Conservation (phyloP, 2,797 vertebrate species). For the Channallabes apus region DNA sequence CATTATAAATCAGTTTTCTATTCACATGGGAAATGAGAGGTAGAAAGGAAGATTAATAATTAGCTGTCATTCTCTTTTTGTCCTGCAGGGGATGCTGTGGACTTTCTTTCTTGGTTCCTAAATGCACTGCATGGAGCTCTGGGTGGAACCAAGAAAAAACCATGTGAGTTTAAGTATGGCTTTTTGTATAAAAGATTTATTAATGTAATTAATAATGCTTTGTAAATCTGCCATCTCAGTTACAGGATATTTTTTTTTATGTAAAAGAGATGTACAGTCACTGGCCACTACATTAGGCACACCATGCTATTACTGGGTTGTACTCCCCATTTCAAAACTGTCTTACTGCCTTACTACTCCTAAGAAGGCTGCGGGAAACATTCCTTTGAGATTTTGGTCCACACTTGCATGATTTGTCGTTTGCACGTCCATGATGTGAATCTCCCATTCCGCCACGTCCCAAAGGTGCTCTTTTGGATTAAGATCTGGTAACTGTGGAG, state of each 20-base stretch:
- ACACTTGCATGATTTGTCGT: no score
- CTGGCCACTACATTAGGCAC: no score
- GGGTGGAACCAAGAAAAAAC: constrained; percentile 93
- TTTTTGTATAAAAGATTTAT: background rate
- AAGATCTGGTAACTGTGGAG: no score
- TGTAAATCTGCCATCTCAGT: background rate
- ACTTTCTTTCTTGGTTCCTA: constrained; percentile 96
- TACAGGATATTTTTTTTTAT: background rate
- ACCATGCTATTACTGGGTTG: no score
- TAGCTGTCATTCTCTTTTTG: constrained; percentile 34
- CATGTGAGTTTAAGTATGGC: constrained; percentile 76
- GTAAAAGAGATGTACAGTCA: background rate
- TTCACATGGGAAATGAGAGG: background rate
- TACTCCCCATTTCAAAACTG: no score
- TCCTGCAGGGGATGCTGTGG: constrained; percentile 87
- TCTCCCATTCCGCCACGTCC: no score
- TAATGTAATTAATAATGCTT: background rate
- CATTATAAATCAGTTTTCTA: background rate
- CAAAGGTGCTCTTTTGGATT: no score
- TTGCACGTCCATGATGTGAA: no score
- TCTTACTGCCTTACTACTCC: no score
- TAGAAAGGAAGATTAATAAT: background rate
- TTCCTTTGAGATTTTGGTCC: no score
- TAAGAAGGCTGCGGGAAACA: no score
- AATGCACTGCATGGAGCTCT: constrained; percentile 92